A percentile compares a stretch with the other conserved stretches of the same genome.
Conservation (phyloP, 2,113 vertebrate genomes). For the Hippopotamus amphibius region DNA sequence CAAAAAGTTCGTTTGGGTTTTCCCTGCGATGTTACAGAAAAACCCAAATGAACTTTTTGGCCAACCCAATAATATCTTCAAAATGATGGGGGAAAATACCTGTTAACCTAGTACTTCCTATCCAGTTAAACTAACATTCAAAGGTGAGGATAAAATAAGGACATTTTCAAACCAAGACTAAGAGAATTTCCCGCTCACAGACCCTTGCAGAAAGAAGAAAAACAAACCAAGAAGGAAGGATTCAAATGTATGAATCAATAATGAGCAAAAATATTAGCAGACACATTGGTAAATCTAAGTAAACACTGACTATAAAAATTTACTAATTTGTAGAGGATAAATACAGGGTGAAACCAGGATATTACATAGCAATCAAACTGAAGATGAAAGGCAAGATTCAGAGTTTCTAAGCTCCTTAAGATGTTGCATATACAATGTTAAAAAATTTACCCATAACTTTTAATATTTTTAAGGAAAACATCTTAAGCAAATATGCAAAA, state of each 20-base stretch:
- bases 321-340: constrained; percentile 1
- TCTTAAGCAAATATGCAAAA: not conserved
- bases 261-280: not conserved
- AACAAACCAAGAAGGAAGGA: not conserved
- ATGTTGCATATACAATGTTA: not conserved
- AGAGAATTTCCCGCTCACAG: not conserved
- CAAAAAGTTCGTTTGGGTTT: too few relatives aligned
- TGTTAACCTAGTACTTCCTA: not conserved
- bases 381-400: not conserved
- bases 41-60: too few relatives aligned
- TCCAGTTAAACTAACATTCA: constrained; percentile 4
- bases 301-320: not conserved
- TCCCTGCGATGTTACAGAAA: too few relatives aligned
- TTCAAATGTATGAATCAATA: not conserved
- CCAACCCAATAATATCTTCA: not conserved
- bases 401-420: not conserved
- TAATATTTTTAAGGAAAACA: constrained; percentile 44
- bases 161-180: constrained; percentile 15
- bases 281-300: not conserved
- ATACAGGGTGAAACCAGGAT: not conserved
- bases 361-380: not conserved
- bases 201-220: not conserved
- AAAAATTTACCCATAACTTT: not conserved
- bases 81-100: not conserved
- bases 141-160: not conserved